Evolutionary conservation across 2,888 invertebrate genomes (phyloP), one percentile per base, ranked within the genome.

Genomic region (Crepidodera aurea): DNA sequence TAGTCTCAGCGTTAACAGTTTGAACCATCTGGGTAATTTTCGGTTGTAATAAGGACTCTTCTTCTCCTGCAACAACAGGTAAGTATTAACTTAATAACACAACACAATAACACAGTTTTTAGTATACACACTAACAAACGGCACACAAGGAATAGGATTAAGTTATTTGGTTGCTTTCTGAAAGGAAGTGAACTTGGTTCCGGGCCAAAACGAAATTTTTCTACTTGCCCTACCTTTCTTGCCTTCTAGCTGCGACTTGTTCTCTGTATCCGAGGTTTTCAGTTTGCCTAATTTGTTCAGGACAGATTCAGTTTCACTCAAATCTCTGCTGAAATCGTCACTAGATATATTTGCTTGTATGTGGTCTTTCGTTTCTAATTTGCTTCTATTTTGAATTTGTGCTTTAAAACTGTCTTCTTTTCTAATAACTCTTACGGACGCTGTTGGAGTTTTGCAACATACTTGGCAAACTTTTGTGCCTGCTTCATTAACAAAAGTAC

Each of bases 401-500:
- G 66, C 62, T 13, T 60, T 65, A 25, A 42, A n/a, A 50, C 62
- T 66, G 29, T 8, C 13, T 13, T 60, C 61, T 29, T 46, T 63
- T 29, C 69, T 65, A 2, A 74, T 63, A 1, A 73, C 37, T 60
- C 75, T 75, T 13, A 68, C 70, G 40, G 68, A 58, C 0, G 66
- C 32, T 8, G 84, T 85, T 0, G 88, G 87, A 0, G 95, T 95
- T 77, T 94, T 93, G 75, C 94, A 95, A 77, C 95, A 96, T 51
- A 95, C 88, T 10, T 86, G 85, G 76, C 95, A 95, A 34, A 95
- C 91, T 71, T 90, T 88, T 0, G 89, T 87, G 15, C 90, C 90
- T 0, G 90, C 83, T 64, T 91, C 90, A 77, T 96, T 96, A 1
- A 94, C 90, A 77, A 89, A 94, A 0, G 95, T 96, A 77, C 95